Base-by-base conservation (phyloP, 35 echinoderm and acorn worm genomes). In the Apostichopus californicus region DNA sequence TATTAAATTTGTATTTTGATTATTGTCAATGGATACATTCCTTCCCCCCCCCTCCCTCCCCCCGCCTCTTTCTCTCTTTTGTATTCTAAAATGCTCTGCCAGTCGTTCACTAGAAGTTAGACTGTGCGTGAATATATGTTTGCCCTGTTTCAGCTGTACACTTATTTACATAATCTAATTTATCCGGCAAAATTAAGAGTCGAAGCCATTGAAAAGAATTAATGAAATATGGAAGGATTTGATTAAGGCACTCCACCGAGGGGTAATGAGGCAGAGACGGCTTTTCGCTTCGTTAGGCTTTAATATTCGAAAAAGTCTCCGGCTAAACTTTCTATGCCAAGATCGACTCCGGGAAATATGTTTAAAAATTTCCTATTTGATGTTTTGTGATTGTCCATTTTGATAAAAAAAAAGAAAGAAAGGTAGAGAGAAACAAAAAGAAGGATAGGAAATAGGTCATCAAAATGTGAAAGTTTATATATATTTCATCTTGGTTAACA, bases 111-210 rank as follows among this genome's bases (percentile, higher is more conserved):
- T 46, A 46, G 34, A 46, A 46, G 34, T 46, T 46, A 46, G 3
- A 46, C 34, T 46, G 34, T 46, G 3, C 34, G 34, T 46, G 34
- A 46, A 46, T 46, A 46, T 46, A 68, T 68, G 64, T 68, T 11
- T 68, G 18, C 18, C 18, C 64, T 68, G 64, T 68, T 68, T 68
- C 64, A 68, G 64, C 64, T 68, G 64, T 68, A 68, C 64, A 68
- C 64, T 68, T 68, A 68, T 68, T 68, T 68, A 68, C 64, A 68
- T 68, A 68, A 68, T 68, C 64, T 68, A 68, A 68, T 68, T 68
- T 68, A 68, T 68, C 64, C 11, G 64, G 64, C 64, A 68, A 68
- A 68, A 68, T 68, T 68, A 68, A 68, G 64, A 68, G 64, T 68
- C 18, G 64, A 68, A 68, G 64, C 64, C 11, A 68, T 68, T 68